These are phyloP conservation scores for Falco naumanni DNA, from an alignment of 2,797 vertebrate genomes.

Conservation along the genomic window DNA sequence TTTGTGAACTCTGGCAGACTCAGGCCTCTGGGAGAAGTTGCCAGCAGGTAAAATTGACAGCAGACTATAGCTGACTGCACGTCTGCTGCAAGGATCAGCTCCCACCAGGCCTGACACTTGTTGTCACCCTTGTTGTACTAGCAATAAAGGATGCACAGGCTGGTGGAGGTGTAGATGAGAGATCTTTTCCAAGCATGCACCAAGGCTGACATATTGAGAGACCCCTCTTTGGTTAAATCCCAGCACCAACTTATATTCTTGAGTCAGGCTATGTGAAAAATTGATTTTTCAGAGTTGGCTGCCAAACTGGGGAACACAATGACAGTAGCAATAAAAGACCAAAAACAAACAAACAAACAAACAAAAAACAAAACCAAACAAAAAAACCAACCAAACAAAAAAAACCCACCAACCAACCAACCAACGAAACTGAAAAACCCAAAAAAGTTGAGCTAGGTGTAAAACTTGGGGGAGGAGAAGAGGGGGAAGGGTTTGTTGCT, in stretches of 20 bases:
- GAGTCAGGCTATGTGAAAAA: not conserved
- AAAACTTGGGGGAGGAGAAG: not conserved
- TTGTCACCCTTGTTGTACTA: not conserved
- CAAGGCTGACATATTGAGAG: not conserved
- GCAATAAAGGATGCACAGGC: not conserved
- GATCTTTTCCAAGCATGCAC: not conserved
- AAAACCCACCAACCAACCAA: too few relatives aligned
- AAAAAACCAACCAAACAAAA: too few relatives aligned
- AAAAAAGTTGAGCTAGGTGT: not conserved
- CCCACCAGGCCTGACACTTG: not conserved
- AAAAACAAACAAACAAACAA: not conserved
- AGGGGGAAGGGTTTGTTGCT: not conserved
- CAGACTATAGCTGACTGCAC: not conserved
- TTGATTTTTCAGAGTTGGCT: not conserved
- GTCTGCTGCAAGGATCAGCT: not conserved
- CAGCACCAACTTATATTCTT: not conserved
- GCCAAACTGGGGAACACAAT: not conserved
- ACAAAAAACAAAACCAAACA: not conserved
- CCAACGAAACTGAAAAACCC: too few relatives aligned
- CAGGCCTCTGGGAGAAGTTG: not conserved
- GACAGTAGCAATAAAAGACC: not conserved
- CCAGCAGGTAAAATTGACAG: conserved; percentile 19
- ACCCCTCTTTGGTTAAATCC: not conserved
- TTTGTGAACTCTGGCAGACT: conserved; percentile 14
- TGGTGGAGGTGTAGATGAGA: accelerated